Evolutionary conservation across 2,113 vertebrate species (phyloP), one percentile per base, ranked within the genome.

Genomic region (Sisor rabdophorus): DNA sequence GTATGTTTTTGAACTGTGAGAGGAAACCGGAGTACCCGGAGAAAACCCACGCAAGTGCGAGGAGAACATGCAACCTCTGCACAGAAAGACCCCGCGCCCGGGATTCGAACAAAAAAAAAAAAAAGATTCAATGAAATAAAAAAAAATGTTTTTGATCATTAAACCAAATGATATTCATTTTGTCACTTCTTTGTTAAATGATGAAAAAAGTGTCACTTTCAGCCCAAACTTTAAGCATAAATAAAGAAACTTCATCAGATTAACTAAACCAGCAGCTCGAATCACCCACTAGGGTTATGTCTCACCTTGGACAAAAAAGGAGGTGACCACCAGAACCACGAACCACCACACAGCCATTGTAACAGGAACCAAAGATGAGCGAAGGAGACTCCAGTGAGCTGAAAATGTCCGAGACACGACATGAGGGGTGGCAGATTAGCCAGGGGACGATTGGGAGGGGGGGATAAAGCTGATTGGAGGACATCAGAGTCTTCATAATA

Each of bases 251-350:
- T 44, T 11, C 32, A 76, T 26, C 12, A 61, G 22, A 54, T 30
- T 3, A 16, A 32, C 11, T 5, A 47, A 69, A 32, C 63, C n/a
- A 72, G 3, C 0, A 2, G 17, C 52, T 54, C 19, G 54, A 28
- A 55, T 0, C 0, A 32, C 26, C 54, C 76, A 9, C 19, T 17
- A n/a, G 12, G 40, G 30, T 56, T 7, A 0, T 71, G 17, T 78
- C 81, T 86, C 86, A 92, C 91, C 91, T 88, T 75, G 81, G 82
- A 87, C 89, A 81, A 89, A 77, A 54, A 73, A 6, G 5, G 89
- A 74, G 75, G 88, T 44, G 63, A 71, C 82, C 79, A 89, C 74
- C 78, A 89, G 80, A 79, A 1, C 19, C 74, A 87, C 72, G 0
- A 87, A 76, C 13, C 64, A 8, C 80, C 61, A 2, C 24, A 50